Percentiles rank a stretch among this genome's conserved stretches.
phyloP scores from a whole-genome alignment of 2,888 invertebrate genomes.

The Sphaeridia pumilis region DNA sequence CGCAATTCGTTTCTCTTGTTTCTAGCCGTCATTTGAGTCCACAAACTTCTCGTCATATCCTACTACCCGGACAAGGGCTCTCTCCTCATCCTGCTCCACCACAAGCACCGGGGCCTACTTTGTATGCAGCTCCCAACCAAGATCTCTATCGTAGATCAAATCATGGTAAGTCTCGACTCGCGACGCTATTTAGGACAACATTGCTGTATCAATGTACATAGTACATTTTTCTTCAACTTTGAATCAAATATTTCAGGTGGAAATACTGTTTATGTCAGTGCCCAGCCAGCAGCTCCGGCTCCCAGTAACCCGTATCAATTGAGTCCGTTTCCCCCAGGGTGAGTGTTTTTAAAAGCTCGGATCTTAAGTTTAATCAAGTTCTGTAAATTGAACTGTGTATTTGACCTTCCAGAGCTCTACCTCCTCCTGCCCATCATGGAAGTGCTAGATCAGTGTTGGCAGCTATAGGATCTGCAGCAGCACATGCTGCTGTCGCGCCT shows the following conservation, averaged over 20 bases:
- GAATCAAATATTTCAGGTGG: conserved; percentile 23
- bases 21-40: conserved; percentile 30
- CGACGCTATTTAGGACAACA: no score
- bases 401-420: conserved; percentile 47
- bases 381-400: neutral
- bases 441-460: conserved; percentile 56
- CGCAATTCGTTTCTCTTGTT: conserved; percentile 38
- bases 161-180: conserved; percentile 26
- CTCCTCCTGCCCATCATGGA: conserved; percentile 73
- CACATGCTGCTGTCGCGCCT: conserved; percentile 46
- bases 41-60: conserved; percentile 29
- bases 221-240: neutral
- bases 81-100: conserved; percentile 29
- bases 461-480: conserved; percentile 25
- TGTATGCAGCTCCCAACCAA: conserved; percentile 31
- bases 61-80: conserved; percentile 30
- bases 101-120: conserved; percentile 24
- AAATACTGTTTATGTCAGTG: conserved; percentile 33
- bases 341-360: no score
- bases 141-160: conserved; percentile 29
- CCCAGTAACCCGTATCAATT: conserved; percentile 41
- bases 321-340: conserved; percentile 40
- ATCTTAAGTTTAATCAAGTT: no score
- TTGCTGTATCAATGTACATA: no score
- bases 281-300: conserved; percentile 24